Evolutionary conservation across 2,888 invertebrate genomes (phyloP).

Genomic region (Pheosia tremula): DNA sequence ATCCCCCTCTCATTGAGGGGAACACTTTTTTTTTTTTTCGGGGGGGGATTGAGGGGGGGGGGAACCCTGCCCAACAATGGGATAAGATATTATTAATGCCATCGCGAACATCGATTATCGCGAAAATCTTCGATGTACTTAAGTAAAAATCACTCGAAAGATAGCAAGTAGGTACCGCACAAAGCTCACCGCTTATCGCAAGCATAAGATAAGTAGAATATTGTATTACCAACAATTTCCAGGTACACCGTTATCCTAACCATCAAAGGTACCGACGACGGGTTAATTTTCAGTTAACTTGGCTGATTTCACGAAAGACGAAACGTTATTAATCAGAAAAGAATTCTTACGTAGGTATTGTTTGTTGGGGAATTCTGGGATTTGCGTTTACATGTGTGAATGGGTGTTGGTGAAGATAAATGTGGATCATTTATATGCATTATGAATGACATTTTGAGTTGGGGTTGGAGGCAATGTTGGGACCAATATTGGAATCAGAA

Average conservation of each 20-base stretch:
- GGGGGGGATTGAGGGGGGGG: too few species aligned
- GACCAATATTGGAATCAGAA: too few species aligned
- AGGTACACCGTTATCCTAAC: conserved; percentile 54
- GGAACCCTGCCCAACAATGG: too few species aligned
- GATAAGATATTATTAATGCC: too few species aligned
- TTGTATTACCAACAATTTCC: conserved; percentile 52
- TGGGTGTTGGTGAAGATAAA: background rate
- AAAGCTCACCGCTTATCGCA: conserved; percentile 39
- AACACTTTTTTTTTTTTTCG: too few species aligned
- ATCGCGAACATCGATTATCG: too few species aligned
- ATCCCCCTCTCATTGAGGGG: too few species aligned
- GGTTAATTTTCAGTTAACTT: conserved; percentile 42
- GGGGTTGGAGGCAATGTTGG: too few species aligned
- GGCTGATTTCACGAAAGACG: conserved; percentile 45
- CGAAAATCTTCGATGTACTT: too few species aligned
- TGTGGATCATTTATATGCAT: background rate
- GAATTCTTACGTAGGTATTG: background rate
- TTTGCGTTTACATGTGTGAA: background rate
- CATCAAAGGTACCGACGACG: conserved; percentile 52
- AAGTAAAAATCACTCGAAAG: background rate
- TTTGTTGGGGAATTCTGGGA: conserved; percentile 1
- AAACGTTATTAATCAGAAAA: conserved; percentile 19
- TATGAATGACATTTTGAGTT: too few species aligned
- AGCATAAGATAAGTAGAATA: conserved; percentile 37
- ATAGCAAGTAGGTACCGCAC: conserved; percentile 11